Evolutionary conservation across 1,140 invertebrate species (phyloP).

Genomic region (Chelonus insularis): DNA sequence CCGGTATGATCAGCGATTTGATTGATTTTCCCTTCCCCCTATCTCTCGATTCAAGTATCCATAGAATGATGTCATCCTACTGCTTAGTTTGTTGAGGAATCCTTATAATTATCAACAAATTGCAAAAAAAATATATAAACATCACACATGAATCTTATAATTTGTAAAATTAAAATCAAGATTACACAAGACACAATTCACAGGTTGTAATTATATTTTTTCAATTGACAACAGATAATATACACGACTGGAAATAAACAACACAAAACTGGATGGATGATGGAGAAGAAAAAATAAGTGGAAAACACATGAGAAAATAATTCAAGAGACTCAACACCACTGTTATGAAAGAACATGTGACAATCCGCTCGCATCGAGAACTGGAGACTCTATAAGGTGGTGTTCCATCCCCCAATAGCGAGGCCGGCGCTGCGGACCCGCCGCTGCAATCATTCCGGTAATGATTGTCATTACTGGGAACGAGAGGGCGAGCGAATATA

Average conservation of each 20-base stretch:
- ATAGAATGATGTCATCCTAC: not conserved
- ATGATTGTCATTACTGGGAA: constrained; percentile 57
- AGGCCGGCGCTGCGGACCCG: constrained; percentile 38
- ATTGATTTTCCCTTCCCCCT: not conserved
- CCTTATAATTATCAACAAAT: too few species aligned
- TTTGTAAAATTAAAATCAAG: too few species aligned
- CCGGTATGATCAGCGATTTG: not conserved
- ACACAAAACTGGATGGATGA: too few species aligned
- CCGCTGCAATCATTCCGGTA: constrained; percentile 56
- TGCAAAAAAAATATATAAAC: too few species aligned
- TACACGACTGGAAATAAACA: too few species aligned
- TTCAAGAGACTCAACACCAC: constrained; percentile 32
- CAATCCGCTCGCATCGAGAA: constrained; percentile 53
- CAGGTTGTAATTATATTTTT: too few species aligned
- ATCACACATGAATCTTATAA: too few species aligned
- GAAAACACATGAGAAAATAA: too few species aligned
- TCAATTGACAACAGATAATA: too few species aligned
- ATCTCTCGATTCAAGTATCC: not conserved
- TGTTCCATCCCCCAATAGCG: constrained; percentile 53
- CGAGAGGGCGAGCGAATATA: constrained; percentile 39
- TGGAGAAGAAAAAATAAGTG: too few species aligned
- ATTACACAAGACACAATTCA: too few species aligned
- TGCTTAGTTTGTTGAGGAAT: too few species aligned
- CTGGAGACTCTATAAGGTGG: constrained; percentile 51
- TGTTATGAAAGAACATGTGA: constrained; percentile 38